These are phyloP conservation scores for Arge pagana DNA, from an alignment of 2,888 invertebrate genomes.

Conservation along the genomic window DNA sequence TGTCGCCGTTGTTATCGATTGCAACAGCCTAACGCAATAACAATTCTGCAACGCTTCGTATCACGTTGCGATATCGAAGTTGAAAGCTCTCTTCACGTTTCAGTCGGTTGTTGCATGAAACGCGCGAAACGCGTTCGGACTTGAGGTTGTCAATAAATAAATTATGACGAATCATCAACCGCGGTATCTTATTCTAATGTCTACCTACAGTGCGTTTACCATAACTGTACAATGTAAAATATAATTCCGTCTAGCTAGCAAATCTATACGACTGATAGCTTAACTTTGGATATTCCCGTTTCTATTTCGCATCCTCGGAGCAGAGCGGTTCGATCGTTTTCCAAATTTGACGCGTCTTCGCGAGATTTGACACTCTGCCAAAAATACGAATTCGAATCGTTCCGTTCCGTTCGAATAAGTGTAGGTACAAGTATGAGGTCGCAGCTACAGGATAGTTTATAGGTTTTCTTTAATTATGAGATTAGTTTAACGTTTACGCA, in stretches of 20 bases:
- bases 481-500: background rate
- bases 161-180: constrained; percentile 20
- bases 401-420: too few species aligned
- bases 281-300: constrained; percentile 31
- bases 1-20: too few species aligned
- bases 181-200: constrained; percentile 36
- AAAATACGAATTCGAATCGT: too few species aligned
- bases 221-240: constrained; percentile 57
- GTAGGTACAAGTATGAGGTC: background rate
- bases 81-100: too few species aligned
- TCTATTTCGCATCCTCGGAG: constrained; percentile 27
- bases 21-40: too few species aligned
- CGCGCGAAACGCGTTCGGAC: constrained; percentile 28
- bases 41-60: too few species aligned
- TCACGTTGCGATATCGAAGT: too few species aligned
- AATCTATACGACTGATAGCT: constrained; percentile 44
- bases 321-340: constrained; percentile 4
- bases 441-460: constrained; percentile 17
- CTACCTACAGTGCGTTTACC: constrained; percentile 45
- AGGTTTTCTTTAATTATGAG: constrained; percentile 7
- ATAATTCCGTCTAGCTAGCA: constrained; percentile 56
- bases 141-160: constrained; percentile 21
- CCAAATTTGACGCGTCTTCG: too few species aligned
- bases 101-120: too few species aligned
- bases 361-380: too few species aligned